Conservation (phyloP, 2,797 vertebrate genomes). For the Clarias fuscus region DNA sequence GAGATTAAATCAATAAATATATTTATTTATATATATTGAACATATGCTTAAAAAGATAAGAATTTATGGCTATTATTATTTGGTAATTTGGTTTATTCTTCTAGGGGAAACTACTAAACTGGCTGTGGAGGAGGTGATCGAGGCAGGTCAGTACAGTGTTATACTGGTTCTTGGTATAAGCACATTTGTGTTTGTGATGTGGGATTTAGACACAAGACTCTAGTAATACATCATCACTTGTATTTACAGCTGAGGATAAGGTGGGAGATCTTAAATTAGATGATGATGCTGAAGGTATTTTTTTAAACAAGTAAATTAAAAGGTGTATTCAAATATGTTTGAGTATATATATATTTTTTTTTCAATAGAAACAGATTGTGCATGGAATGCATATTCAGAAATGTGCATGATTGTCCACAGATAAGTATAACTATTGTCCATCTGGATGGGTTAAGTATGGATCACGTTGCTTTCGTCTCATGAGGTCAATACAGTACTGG, state of each 20-base stretch:
- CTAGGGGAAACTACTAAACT: neutral
- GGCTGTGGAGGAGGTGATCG: neutral
- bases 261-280: neutral
- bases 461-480: slow-evolving; percentile 22
- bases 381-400: neutral
- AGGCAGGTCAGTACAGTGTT: neutral
- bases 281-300: neutral
- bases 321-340: too few relatives aligned
- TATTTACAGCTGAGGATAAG: neutral
- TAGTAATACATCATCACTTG: neutral
- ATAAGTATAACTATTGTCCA: neutral
- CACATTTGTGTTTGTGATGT: neutral
- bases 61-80: neutral
- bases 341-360: neutral
- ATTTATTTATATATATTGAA: neutral
- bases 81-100: neutral
- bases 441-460: slow-evolving; percentile 14
- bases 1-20: neutral
- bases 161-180: neutral
- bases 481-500: slow-evolving; percentile 7
- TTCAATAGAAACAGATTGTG: neutral
- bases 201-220: neutral
- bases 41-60: neutral
- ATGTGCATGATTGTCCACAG: neutral
- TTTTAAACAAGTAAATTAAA: neutral